Conservation (phyloP, 2,888 invertebrate genomes). For the Patella pellucida region DNA sequence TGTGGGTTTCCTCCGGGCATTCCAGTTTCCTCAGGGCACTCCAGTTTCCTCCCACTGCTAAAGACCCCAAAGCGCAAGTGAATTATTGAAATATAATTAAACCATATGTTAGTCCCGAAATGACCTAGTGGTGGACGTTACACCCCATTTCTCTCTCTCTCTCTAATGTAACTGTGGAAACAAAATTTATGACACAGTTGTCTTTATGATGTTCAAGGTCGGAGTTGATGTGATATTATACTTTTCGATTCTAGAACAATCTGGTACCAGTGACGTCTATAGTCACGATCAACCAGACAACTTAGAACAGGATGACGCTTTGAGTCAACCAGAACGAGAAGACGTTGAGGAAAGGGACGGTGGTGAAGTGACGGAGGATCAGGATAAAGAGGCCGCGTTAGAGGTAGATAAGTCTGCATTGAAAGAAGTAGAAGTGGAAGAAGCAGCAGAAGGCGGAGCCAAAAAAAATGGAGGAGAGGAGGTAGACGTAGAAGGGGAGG, state of each 20-base stretch:
- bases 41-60: too few species aligned
- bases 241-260: conserved; percentile 35
- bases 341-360: not conserved
- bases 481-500: not conserved
- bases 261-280: conserved; percentile 51
- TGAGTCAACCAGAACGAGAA: conserved; percentile 1
- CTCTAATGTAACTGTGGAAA: too few species aligned
- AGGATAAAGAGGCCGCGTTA: not conserved
- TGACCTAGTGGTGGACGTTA: too few species aligned
- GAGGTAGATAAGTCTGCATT: conserved; percentile 8
- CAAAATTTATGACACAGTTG: too few species aligned
- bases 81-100: too few species aligned
- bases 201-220: too few species aligned
- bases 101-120: too few species aligned
- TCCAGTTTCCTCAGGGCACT: too few species aligned
- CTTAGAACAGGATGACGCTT: conserved; percentile 14
- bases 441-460: not conserved
- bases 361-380: not conserved
- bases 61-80: too few species aligned
- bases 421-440: conserved; percentile 9
- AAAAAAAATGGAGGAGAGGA: conserved; percentile 11
- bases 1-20: too few species aligned
- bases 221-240: too few species aligned
- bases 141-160: too few species aligned
- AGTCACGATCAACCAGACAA: conserved; percentile 29